A percentile compares a stretch with the other conserved stretches of the same genome.
Conservation (phyloP, 1,140 invertebrate species). For the Oryzaephilus surinamensis region DNA sequence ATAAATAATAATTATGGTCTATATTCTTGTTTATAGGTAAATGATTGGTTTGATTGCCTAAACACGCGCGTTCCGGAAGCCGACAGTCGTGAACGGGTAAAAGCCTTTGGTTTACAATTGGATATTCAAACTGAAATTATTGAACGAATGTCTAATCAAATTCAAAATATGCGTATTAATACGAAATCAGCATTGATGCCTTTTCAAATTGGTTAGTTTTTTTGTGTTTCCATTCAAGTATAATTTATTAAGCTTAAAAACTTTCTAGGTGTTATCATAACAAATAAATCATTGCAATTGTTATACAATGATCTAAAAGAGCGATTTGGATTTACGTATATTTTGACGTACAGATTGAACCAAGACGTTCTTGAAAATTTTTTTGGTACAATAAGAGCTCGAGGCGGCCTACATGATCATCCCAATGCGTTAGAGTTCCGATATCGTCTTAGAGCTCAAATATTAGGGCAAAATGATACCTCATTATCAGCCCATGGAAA, state of each 20-base stretch:
- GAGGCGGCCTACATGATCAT: slow-evolving; percentile 17
- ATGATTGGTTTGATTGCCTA: too few species aligned
- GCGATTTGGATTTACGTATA: not conserved
- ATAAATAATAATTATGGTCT: too few species aligned
- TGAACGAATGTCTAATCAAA: not conserved
- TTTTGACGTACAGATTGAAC: too few species aligned
- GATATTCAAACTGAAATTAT: not conserved
- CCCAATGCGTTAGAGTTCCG: slow-evolving; percentile 19
- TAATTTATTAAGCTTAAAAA: too few species aligned
- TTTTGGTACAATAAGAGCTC: slow-evolving; percentile 25
- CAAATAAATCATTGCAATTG: not conserved
- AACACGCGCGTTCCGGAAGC: not conserved
- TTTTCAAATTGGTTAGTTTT: too few species aligned
- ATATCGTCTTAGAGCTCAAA: slow-evolving; percentile 14
- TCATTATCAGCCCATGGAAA: slow-evolving; percentile 15
- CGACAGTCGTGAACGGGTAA: not conserved
- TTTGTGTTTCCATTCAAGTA: too few species aligned
- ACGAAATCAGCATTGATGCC: not conserved
- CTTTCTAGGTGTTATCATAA: slow-evolving; percentile 1
- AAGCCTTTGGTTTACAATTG: slow-evolving; percentile 1
- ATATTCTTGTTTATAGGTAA: too few species aligned
- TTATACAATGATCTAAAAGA: not conserved
- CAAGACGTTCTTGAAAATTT: slow-evolving; percentile 27
- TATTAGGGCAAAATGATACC: slow-evolving; percentile 15
- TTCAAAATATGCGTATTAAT: not conserved